Base-by-base conservation (phyloP, 1,140 invertebrate genomes). In the Plectrocnemia conspersa region DNA sequence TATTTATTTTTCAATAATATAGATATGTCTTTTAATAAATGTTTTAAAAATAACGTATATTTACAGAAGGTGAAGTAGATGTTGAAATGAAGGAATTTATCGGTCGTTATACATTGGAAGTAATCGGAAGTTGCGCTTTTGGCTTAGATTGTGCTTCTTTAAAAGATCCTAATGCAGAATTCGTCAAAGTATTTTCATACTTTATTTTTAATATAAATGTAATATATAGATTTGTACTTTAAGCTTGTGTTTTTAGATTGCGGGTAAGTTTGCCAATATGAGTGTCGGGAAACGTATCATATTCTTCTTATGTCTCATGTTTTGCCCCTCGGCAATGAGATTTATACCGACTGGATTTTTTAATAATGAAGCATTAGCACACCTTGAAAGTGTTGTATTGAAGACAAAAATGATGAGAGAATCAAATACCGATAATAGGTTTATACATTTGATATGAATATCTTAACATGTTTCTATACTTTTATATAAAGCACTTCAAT, bases 111-210 rank as follows among this genome's bases (percentile, higher is more conserved):
- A 76, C 74, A 13, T 54, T 76, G 15, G 72, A 76, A 65, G 70
- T 73, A 1, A 76, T 74, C 36, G 72, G 74, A 9, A 66, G 67
- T 40, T 75, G 73, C 60, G 73, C 71, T n/a, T 76, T 76, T 68
- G 74, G 74, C 0, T 68, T 76, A 19, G 69, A 71, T 61, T 65
- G 65, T 35, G 65, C 68, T 52, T 67, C 71, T 18, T 60, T 73
- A 13, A 68, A 61, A 54, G 66, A 68, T 61, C 66, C 69, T 55
- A 66, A 71, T 61, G 65, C 70, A 7, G 58, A 70, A 40, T 75
- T 74, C 63, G 56, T 71, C 15, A 66, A 71, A 61, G 70, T 72
- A 62, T 40, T 3, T 6, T 18, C n/a, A 15, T n/a, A 38, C 45
- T 32, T 38, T 22, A 15, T 53, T 40, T 27, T 15, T 42, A 40